phyloP scores from a whole-genome alignment of 2,888 invertebrate species.

The Lypha dubia region DNA sequence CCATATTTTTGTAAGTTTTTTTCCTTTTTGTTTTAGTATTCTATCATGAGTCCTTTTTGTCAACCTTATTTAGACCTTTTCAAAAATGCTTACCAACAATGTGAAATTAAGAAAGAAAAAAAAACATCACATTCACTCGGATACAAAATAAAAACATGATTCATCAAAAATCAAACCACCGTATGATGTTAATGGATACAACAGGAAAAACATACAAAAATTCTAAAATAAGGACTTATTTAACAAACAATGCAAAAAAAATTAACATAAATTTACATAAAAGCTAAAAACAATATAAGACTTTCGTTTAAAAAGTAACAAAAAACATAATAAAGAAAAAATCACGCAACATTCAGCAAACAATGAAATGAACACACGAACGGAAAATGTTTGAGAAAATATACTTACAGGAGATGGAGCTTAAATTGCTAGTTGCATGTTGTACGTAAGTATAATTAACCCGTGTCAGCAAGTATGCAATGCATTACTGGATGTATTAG shows the following conservation, averaged over 20 bases:
- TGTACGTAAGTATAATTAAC: conserved; percentile 69
- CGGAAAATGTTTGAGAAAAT: neutral
- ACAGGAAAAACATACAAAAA: conserved; percentile 54
- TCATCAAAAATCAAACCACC: conserved; percentile 70
- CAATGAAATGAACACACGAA: conserved; percentile 58
- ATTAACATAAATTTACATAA: conserved; percentile 72
- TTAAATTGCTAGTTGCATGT: conserved; percentile 58
- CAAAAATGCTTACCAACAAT: conserved; percentile 12
- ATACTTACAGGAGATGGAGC: neutral
- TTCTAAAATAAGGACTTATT: conserved; percentile 66
- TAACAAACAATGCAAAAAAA: conserved; percentile 65
- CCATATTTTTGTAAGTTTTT: neutral
- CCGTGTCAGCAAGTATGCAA: conserved; percentile 59
- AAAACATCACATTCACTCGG: neutral
- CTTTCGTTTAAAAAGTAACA: conserved; percentile 2
- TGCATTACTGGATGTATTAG: neutral
- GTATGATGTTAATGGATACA: conserved; percentile 64
- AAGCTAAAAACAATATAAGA: conserved; percentile 47
- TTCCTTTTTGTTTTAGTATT: neutral
- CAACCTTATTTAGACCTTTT: conserved; percentile 28
- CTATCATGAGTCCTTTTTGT: conserved; percentile 32
- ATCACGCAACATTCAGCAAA: conserved; percentile 58
- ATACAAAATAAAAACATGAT: conserved; percentile 55
- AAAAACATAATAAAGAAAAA: conserved; percentile 31
- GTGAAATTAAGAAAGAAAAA: conserved; percentile 22